A percentile compares a stretch with the other conserved stretches of the same genome.
phyloP scores from a whole-genome alignment of 2,888 invertebrate species.

The Rapana venosa region DNA sequence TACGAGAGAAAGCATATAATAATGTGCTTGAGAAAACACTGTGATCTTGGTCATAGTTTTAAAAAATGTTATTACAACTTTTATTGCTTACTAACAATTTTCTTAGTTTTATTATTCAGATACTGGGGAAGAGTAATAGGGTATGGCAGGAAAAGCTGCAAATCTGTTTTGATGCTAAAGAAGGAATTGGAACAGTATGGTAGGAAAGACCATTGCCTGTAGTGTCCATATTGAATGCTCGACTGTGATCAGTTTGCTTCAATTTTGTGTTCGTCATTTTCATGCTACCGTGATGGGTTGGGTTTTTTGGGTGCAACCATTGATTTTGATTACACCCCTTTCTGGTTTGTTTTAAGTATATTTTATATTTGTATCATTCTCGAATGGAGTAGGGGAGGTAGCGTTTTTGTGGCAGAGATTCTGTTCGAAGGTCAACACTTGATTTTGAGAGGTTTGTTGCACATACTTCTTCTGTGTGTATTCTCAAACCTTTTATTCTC shows the following conservation, averaged over 20 bases:
- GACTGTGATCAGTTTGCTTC: neutral
- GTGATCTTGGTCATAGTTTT: no score
- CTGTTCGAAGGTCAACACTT: conserved; percentile 10
- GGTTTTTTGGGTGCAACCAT: neutral
- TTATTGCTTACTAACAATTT: no score
- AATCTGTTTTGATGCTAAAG: neutral
- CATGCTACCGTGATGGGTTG: neutral
- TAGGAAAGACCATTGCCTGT: neutral
- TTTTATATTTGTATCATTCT: neutral
- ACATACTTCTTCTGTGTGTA: no score
- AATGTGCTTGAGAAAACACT: no score
- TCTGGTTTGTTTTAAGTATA: neutral
- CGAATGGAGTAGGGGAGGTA: neutral
- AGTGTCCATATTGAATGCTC: neutral
- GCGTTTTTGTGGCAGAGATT: neutral
- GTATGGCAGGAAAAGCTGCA: neutral
- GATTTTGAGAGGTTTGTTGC: neutral
- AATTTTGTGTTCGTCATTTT: no score
- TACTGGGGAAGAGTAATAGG: no score
- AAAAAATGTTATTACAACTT: no score
- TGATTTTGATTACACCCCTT: neutral
- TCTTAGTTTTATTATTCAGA: no score
- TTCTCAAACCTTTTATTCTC: no score
- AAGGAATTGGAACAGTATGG: neutral
- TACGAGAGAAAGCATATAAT: no score